Evolutionary conservation across 2,797 vertebrate genomes (phyloP).

Genomic region (Rhyacichthys aspro): DNA sequence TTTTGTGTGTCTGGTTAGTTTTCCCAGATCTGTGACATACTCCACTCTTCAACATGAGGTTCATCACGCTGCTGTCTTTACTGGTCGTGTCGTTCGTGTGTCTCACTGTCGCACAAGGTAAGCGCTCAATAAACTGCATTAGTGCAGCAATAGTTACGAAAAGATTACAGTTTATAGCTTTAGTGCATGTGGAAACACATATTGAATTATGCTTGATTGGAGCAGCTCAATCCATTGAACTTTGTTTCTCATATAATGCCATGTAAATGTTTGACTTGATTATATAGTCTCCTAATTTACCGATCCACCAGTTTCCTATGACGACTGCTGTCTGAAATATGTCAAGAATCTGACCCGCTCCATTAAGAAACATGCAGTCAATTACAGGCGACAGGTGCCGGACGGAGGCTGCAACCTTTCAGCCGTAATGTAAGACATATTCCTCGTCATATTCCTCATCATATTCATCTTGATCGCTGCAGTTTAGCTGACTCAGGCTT

Average conservation of each 20-base stretch:
- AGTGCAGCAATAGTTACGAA: not conserved
- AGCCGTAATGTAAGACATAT: conserved; percentile 73
- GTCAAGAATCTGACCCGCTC: fast-evolving
- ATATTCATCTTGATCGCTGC: not conserved
- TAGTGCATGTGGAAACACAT: not conserved
- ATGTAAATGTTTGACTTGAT: not conserved
- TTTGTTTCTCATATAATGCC: not conserved
- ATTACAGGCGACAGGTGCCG: conserved; percentile 64
- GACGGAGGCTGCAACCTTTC: conserved; percentile 82
- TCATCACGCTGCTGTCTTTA: conserved; percentile 58
- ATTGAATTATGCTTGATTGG: not conserved
- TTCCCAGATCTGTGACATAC: conserved; percentile 30
- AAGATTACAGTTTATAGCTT: conserved; percentile 23
- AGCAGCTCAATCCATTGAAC: not conserved
- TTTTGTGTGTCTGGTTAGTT: conserved; percentile 8
- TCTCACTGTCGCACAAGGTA: conserved; percentile 76
- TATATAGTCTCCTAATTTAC: too few species aligned
- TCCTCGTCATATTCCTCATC: too few species aligned
- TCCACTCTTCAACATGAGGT: conserved; percentile 65
- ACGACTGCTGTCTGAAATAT: conserved; percentile 81
- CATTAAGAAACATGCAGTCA: conserved; percentile 15
- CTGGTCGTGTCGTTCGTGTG: conserved; percentile 58
- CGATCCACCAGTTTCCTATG: conserved; percentile 69
- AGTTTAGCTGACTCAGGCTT: not conserved
- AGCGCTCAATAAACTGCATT: conserved; percentile 5